Percentiles rank a stretch among this genome's conserved stretches.
Conservation (phyloP, 2,888 invertebrate species). For the Baronia brevicornis region DNA sequence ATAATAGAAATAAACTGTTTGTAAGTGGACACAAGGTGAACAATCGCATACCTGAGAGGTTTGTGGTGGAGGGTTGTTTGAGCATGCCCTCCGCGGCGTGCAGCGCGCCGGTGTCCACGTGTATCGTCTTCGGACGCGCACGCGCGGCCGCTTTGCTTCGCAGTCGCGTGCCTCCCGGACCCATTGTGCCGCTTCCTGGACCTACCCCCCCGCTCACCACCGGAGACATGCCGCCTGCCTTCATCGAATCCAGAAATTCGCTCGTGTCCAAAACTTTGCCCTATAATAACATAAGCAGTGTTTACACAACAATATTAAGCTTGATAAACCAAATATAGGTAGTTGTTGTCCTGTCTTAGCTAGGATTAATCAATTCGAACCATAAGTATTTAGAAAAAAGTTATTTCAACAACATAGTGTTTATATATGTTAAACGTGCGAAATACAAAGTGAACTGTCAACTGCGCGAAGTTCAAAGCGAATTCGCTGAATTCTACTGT, state of each 20-base stretch:
- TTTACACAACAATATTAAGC: constrained; percentile 1
- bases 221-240: constrained; percentile 41
- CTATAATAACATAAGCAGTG: constrained; percentile 53
- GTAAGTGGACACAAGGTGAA: too few relatives aligned
- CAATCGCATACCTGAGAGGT: constrained; percentile 83
- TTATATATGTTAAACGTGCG: too few relatives aligned
- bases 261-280: constrained; percentile 86
- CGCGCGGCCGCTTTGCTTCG: constrained; percentile 76
- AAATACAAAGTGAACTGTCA: too few relatives aligned
- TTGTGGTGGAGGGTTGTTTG: constrained; percentile 88
- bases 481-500: too few relatives aligned
- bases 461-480: too few relatives aligned
- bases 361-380: too few relatives aligned
- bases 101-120: constrained; percentile 87
- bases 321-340: too few relatives aligned
- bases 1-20: too few relatives aligned
- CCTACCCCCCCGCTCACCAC: constrained; percentile 14
- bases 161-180: constrained; percentile 29
- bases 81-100: constrained; percentile 86
- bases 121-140: constrained; percentile 92
- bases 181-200: constrained; percentile 73
- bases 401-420: too few relatives aligned
- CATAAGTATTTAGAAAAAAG: too few relatives aligned
- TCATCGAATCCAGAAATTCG: constrained; percentile 57
- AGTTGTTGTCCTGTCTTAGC: too few relatives aligned